Conservation (phyloP, 2,888 invertebrate genomes). For the Diarsia rubi region DNA sequence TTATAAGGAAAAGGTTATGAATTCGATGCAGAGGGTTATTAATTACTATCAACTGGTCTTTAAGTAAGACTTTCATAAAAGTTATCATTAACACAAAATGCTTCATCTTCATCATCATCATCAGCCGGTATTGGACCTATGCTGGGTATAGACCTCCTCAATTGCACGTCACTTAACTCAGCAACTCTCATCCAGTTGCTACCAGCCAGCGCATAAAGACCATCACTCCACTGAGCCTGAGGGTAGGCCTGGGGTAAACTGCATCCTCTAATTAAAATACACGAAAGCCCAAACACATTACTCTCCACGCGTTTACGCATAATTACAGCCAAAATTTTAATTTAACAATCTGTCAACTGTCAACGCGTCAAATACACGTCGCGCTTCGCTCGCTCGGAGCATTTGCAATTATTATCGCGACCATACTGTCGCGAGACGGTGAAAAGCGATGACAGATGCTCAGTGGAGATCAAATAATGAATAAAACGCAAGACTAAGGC, state of each 20-base stretch:
- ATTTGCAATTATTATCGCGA: constrained; percentile 68
- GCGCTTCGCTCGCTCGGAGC: constrained; percentile 24
- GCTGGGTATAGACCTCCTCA: no score
- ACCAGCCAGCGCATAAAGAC: no score
- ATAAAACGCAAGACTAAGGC: constrained; percentile 84
- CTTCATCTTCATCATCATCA: no score
- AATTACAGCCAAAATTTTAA: constrained; percentile 55
- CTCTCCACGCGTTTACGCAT: constrained; percentile 19
- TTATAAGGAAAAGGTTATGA: neutral
- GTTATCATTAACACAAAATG: neutral
- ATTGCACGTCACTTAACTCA: no score
- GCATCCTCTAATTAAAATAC: neutral
- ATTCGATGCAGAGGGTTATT: neutral
- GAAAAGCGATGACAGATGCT: constrained; percentile 85
- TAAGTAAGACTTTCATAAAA: neutral
- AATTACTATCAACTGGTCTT: neutral
- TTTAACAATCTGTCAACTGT: constrained; percentile 61
- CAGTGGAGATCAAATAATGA: constrained; percentile 85
- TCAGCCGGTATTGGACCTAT: no score
- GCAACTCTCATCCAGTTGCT: no score
- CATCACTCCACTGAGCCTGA: no score
- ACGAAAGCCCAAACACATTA: constrained; percentile 24
- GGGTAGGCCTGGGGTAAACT: neutral
- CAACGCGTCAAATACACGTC: constrained; percentile 57
- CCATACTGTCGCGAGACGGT: constrained; percentile 61